Evolutionary conservation across 2,113 vertebrate species (phyloP).

Genomic region (Corydoras maculifer): DNA sequence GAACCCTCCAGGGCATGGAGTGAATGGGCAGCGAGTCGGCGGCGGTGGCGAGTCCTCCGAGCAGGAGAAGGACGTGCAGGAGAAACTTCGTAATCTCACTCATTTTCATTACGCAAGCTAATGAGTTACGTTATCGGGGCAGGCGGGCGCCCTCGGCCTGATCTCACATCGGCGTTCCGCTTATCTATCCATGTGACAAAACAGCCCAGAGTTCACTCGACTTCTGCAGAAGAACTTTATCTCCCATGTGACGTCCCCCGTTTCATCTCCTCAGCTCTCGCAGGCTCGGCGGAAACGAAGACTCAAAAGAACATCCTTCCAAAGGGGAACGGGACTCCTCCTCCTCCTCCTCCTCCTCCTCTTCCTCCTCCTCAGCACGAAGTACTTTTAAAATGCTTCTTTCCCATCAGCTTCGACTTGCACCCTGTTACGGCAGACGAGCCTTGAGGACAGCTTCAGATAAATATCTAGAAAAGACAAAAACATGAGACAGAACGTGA

Average conservation of each 20-base stretch:
- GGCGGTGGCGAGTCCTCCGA: constrained; percentile 47
- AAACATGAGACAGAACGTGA: no score
- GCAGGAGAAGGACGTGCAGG: constrained; percentile 55
- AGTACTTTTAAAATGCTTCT: no score
- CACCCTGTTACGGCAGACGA: constrained; percentile 22
- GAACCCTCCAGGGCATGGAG: constrained; percentile 74
- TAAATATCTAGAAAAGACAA: constrained; percentile 11
- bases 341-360: no score
- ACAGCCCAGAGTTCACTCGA: constrained; percentile 7
- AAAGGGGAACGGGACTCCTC: background rate
- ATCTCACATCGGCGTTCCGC: background rate
- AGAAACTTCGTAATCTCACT: constrained; percentile 36
- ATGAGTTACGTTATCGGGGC: constrained; percentile 1
- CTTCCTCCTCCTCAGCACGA: no score
- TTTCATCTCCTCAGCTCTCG: constrained; percentile 27
- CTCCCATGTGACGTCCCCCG: constrained; percentile 14
- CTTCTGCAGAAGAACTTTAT: constrained; percentile 15
- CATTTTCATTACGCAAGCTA: constrained; percentile 35
- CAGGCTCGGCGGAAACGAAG: constrained; percentile 12
- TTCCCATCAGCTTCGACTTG: constrained; percentile 28
- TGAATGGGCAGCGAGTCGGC: constrained; percentile 61
- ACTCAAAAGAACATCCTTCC: constrained; percentile 4
- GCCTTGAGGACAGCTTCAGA: constrained; percentile 19
- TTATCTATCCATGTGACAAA: constrained; percentile 17
- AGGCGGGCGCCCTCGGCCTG: constrained; percentile 2